Evolutionary conservation across 2,113 vertebrate species (phyloP).

Genomic region (Desmodus rotundus): DNA sequence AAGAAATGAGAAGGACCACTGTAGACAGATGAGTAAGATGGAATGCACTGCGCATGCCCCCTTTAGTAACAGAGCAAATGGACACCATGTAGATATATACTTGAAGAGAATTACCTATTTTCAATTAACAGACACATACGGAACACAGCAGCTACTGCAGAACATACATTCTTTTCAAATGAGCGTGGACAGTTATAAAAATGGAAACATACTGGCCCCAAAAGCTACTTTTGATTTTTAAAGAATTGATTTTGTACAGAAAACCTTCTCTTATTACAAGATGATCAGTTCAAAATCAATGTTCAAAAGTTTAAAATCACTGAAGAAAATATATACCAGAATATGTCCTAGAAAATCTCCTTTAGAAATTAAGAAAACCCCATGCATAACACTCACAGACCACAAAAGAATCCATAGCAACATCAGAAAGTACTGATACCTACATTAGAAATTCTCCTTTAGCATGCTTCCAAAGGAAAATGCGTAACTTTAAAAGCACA

Average conservation of each 20-base stretch:
- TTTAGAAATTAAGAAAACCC: background rate
- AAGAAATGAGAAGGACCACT: background rate
- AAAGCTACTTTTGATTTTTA: background rate
- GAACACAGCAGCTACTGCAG: background rate
- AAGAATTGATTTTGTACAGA: background rate
- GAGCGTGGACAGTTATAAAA: background rate
- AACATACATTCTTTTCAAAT: background rate
- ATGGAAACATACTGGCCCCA: background rate
- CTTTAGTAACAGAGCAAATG: background rate
- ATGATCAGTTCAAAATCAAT: background rate
- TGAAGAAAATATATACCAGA: background rate
- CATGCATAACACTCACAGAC: background rate
- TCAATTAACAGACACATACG: background rate
- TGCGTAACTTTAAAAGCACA: background rate
- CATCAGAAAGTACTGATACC: background rate
- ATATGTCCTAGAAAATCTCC: background rate
- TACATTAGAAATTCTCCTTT: background rate
- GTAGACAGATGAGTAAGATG: background rate
- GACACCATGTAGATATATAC: background rate
- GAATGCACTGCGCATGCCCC: background rate
- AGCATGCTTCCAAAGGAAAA: background rate
- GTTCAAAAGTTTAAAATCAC: background rate
- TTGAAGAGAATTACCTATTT: background rate
- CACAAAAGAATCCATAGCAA: background rate
- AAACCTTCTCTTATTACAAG: background rate